Evolutionary conservation across 2,113 vertebrate genomes (phyloP).

Genomic region (Lethenteron reissneri): DNA sequence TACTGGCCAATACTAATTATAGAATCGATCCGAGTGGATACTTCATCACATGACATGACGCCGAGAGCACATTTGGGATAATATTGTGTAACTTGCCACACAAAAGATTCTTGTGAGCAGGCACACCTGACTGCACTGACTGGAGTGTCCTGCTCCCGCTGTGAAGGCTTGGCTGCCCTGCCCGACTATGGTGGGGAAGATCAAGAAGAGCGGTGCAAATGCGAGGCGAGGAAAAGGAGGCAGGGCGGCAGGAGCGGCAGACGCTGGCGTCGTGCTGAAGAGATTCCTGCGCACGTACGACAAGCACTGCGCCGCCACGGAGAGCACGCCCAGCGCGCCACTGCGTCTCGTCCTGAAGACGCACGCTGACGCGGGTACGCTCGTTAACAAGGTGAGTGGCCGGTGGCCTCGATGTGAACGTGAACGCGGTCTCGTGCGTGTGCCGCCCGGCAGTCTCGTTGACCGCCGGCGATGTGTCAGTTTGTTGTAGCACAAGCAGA

Average conservation of each 20-base stretch:
- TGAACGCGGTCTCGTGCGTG: neutral
- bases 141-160: too few relatives aligned
- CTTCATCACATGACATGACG: too few relatives aligned
- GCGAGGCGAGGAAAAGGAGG: conserved; percentile 4
- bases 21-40: too few relatives aligned
- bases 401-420: neutral
- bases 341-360: conserved; percentile 12
- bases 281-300: conserved; percentile 13
- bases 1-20: too few relatives aligned
- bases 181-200: too few relatives aligned
- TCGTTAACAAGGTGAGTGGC: conserved; percentile 11
- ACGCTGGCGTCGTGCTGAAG: conserved; percentile 11
- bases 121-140: too few relatives aligned
- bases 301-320: conserved; percentile 10
- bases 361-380: conserved; percentile 9
- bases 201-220: too few relatives aligned
- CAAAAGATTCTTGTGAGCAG: too few relatives aligned
- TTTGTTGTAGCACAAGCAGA: conserved; percentile 14
- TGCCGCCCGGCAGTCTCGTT: neutral
- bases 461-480: conserved; percentile 4
- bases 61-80: too few relatives aligned
- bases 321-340: conserved; percentile 11
- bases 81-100: too few relatives aligned
- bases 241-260: conserved; percentile 7
- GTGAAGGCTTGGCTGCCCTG: too few relatives aligned